These are phyloP conservation scores for Cryptops parisi DNA, from an alignment of 2,888 invertebrate species.

Conservation along the genomic window DNA sequence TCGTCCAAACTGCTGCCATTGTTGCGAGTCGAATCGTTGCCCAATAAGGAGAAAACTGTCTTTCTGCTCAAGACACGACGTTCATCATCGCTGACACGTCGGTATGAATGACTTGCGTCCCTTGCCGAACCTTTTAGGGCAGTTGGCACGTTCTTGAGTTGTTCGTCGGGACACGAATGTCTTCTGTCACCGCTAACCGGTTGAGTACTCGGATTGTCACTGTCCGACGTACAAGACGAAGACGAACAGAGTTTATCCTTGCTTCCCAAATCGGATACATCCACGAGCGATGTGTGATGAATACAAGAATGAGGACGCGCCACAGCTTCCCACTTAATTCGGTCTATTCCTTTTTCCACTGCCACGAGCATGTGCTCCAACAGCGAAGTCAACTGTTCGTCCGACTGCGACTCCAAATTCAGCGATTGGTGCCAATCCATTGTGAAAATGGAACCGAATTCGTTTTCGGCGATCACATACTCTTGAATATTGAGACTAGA, in stretches of 20 bases:
- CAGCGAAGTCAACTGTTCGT: constrained; percentile 45
- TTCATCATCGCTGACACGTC: background rate
- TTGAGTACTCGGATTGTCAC: background rate
- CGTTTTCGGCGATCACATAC: constrained; percentile 11
- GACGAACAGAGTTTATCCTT: background rate
- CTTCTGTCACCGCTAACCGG: background rate
- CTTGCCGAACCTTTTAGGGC: too few species aligned
- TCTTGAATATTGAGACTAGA: constrained; percentile 5
- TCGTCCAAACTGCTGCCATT: background rate
- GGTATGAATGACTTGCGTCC: background rate
- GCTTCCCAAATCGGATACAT: constrained; percentile 37
- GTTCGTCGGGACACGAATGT: background rate
- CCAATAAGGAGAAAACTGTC: background rate
- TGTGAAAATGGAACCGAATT: constrained; percentile 16
- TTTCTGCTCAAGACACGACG: background rate
- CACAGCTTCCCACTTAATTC: constrained; percentile 50
- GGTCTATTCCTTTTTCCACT: constrained; percentile 51
- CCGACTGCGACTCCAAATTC: constrained; percentile 12
- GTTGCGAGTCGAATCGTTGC: background rate
- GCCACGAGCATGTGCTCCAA: constrained; percentile 50
- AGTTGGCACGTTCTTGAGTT: background rate
- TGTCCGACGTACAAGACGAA: too few species aligned
- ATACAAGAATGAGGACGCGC: constrained; percentile 46
- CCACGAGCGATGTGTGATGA: constrained; percentile 35
- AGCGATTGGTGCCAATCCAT: constrained; percentile 20